A percentile compares a stretch with the other conserved stretches of the same genome.
These are phyloP conservation scores for Ashinkailepas kermadecensis DNA, from an alignment of 2,888 invertebrate genomes.

Conservation along the genomic window DNA sequence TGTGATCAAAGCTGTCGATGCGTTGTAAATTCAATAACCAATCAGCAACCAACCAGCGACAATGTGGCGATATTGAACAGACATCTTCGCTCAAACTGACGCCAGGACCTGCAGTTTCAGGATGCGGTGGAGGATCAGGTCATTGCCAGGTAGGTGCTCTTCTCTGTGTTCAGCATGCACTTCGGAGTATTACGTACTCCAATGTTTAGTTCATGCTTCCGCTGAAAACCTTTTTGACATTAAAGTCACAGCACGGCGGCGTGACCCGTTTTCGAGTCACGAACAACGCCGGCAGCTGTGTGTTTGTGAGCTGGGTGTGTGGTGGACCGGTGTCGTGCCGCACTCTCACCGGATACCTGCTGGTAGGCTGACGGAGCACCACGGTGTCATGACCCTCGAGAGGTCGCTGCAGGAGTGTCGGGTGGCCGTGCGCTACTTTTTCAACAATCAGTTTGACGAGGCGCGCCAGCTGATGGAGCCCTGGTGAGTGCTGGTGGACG, in stretches of 20 bases:
- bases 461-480: conserved; percentile 46
- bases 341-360: background rate
- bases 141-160: background rate
- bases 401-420: conserved; percentile 68
- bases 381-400: conserved; percentile 44
- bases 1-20: too few species aligned
- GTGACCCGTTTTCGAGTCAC: background rate
- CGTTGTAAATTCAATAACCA: too few species aligned
- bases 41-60: too few species aligned
- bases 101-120: background rate
- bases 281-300: background rate
- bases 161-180: background rate
- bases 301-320: background rate
- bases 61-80: too few species aligned
- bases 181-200: background rate
- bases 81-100: too few species aligned
- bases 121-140: background rate
- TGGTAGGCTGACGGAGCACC: conserved; percentile 1
- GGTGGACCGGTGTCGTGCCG: background rate
- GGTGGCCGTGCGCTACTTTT: conserved; percentile 75
- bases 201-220: background rate
- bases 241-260: background rate
- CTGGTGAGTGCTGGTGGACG: conserved; percentile 26
- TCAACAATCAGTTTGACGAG: conserved; percentile 80
- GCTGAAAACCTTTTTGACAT: background rate